Conservation (phyloP, 2,113 vertebrate genomes). For the Lampris incognitus region DNA sequence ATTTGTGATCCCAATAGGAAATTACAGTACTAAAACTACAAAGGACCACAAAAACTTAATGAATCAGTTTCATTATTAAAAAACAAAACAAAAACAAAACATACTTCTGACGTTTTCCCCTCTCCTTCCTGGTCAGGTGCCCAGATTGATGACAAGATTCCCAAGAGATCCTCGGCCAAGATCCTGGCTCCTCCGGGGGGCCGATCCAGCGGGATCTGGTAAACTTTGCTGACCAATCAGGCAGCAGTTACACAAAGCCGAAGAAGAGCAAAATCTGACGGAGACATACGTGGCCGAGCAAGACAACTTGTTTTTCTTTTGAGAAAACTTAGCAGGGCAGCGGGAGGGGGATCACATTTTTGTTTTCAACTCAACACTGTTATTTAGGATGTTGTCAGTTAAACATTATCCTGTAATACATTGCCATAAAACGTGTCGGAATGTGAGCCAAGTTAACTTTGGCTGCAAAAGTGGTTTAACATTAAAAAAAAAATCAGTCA, state of each 20-base stretch:
- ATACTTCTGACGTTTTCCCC: neutral
- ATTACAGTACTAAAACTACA: neutral
- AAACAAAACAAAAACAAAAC: neutral
- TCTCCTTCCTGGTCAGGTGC: conserved; percentile 82
- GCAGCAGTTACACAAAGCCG: neutral
- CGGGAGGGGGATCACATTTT: conserved; percentile 48
- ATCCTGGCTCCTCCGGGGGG: conserved; percentile 95
- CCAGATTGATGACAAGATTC: conserved; percentile 94
- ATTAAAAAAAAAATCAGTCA: conserved; percentile 36
- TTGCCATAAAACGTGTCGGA: conserved; percentile 39
- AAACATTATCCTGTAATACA: conserved; percentile 37
- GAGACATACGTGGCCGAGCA: conserved; percentile 36
- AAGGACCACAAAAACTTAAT: neutral
- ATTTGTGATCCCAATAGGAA: too few species aligned
- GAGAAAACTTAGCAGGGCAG: conserved; percentile 45
- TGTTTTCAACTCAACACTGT: conserved; percentile 48
- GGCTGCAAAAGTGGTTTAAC: conserved; percentile 30
- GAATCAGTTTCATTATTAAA: conserved; percentile 43
- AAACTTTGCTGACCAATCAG: conserved; percentile 66
- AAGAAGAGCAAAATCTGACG: conserved; percentile 26
- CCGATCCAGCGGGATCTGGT: conserved; percentile 95
- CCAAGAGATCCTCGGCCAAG: conserved; percentile 93
- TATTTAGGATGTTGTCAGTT: conserved; percentile 33
- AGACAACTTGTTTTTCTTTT: conserved; percentile 48
- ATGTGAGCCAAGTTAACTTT: conserved; percentile 25